Evolutionary conservation across 1,140 invertebrate species (phyloP).

Genomic region (Sitophilus oryzae): DNA sequence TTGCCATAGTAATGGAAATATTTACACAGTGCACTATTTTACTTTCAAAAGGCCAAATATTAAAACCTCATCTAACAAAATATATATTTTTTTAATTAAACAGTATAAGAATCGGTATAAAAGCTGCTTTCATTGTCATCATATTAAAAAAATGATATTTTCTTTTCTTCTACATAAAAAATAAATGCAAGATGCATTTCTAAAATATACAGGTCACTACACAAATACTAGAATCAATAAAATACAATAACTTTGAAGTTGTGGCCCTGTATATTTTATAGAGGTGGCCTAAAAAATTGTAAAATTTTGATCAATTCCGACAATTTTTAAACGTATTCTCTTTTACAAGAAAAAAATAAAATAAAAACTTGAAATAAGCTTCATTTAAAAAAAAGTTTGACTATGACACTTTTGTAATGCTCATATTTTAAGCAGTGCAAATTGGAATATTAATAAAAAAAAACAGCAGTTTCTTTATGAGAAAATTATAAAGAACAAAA

Average conservation of each 20-base stretch:
- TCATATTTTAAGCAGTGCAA: slow-evolving; percentile 17
- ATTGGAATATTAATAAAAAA: background rate
- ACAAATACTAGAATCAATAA: slow-evolving; percentile 12
- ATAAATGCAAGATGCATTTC: slow-evolving; percentile 18
- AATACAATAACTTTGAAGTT: slow-evolving; percentile 11
- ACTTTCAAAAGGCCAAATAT: background rate
- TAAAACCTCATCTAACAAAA: background rate
- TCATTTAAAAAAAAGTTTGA: background rate
- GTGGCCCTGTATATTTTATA: slow-evolving; percentile 29
- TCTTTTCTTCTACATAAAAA: background rate
- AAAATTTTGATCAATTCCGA: slow-evolving; percentile 1
- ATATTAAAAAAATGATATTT: background rate
- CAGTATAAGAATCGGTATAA: background rate
- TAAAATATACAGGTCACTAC: slow-evolving; percentile 26
- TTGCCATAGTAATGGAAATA: background rate
- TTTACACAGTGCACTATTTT: no score
- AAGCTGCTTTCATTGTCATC: background rate
- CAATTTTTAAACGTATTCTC: slow-evolving; percentile 7
- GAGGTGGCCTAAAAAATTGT: slow-evolving; percentile 29
- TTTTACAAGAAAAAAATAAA: slow-evolving; percentile 15
- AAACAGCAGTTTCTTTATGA: background rate
- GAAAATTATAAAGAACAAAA: background rate
- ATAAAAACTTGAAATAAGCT: background rate
- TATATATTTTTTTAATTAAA: background rate
- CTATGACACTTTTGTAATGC: slow-evolving; percentile 11